Evolutionary conservation across 2,888 invertebrate genomes (phyloP).

Genomic region (Ophioninae sp.): DNA sequence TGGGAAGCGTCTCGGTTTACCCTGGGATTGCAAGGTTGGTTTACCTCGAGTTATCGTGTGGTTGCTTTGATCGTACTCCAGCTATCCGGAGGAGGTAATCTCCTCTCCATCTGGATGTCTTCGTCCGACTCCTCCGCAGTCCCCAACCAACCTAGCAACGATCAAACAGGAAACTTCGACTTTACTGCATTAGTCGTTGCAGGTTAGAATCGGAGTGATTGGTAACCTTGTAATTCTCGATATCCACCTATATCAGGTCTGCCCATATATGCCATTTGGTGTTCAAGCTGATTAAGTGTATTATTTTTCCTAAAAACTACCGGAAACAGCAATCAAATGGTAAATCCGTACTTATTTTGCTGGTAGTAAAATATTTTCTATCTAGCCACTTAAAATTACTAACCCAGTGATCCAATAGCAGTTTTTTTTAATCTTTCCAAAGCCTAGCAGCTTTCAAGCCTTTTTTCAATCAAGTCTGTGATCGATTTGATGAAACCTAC

Average conservation of each 20-base stretch:
- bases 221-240: not conserved
- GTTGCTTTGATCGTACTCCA: conserved; percentile 69
- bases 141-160: conserved; percentile 22
- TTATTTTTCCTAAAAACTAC: not conserved
- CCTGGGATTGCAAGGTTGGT: conserved; percentile 70
- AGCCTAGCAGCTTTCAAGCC: too few relatives aligned
- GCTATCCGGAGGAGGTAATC: not conserved
- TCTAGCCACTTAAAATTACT: not conserved
- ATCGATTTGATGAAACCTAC: not conserved
- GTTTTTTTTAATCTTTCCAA: not conserved
- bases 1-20: conserved; percentile 68
- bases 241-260: not conserved
- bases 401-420: not conserved
- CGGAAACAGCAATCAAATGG: not conserved
- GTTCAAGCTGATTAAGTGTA: not conserved
- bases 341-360: not conserved
- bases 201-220: conserved; percentile 14
- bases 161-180: not conserved
- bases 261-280: not conserved
- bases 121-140: conserved; percentile 45
- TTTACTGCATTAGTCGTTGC: conserved; percentile 7
- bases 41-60: conserved; percentile 69
- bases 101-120: conserved; percentile 54
- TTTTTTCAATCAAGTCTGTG: not conserved
- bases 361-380: not conserved